phyloP scores from a whole-genome alignment of 2,888 invertebrate species.

The Baccha elongata region DNA sequence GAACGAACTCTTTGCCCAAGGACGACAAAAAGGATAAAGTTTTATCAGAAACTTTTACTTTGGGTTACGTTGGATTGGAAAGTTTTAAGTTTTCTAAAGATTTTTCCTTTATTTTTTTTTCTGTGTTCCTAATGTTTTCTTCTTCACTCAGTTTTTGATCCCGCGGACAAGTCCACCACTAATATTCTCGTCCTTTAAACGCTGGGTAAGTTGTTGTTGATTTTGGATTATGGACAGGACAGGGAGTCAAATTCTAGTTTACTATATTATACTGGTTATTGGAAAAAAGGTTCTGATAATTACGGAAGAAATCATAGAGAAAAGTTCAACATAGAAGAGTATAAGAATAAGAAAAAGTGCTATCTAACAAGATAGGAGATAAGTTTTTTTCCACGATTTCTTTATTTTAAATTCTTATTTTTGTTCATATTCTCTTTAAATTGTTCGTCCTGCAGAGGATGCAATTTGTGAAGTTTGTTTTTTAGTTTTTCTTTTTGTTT shows the following conservation, averaged over 20 bases:
- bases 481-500: constrained; percentile 16
- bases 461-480: constrained; percentile 52
- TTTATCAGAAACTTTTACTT: constrained; percentile 47
- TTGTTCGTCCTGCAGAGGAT: constrained; percentile 33
- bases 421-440: too few relatives aligned
- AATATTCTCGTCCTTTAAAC: background rate
- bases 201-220: background rate
- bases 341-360: background rate
- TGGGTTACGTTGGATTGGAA: constrained; percentile 26
- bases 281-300: constrained; percentile 60
- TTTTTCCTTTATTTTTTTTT: background rate
- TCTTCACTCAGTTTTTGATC: constrained; percentile 6
- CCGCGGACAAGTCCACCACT: constrained; percentile 7
- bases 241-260: constrained; percentile 52
- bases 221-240: constrained; percentile 34
- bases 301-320: constrained; percentile 55
- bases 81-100: constrained; percentile 32
- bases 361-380: constrained; percentile 24
- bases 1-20: constrained; percentile 30
- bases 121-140: constrained; percentile 4
- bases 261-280: constrained; percentile 61
- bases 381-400: constrained; percentile 39
- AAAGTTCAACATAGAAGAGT: constrained; percentile 20
- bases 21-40: constrained; percentile 44
- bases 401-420: constrained; percentile 20